Evolutionary conservation across 2,797 vertebrate genomes (phyloP).

Genomic region (Lutra lutra): DNA sequence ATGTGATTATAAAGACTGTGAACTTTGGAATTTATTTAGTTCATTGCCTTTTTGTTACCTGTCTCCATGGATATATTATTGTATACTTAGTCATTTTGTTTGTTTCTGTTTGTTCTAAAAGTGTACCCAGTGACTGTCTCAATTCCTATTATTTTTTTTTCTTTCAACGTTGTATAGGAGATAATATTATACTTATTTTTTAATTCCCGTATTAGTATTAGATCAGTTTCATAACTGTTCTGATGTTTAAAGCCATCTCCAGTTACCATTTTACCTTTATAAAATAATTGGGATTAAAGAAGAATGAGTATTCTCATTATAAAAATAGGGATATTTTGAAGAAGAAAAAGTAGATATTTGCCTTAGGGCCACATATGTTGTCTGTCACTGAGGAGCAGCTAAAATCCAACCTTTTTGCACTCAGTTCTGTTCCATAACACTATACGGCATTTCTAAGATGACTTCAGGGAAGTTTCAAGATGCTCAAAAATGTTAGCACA

Average conservation of each 20-base stretch:
- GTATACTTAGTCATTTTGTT: conserved; percentile 7
- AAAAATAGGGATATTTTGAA: conserved; percentile 38
- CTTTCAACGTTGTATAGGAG: not conserved
- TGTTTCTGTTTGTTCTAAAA: conserved; percentile 44
- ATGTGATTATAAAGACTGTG: not conserved
- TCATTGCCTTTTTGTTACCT: not conserved
- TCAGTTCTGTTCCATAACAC: not conserved
- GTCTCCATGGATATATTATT: not conserved
- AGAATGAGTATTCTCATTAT: not conserved
- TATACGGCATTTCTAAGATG: conserved; percentile 39
- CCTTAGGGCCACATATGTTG: not conserved
- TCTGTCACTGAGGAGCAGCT: conserved; percentile 33
- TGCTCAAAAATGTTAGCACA: not conserved
- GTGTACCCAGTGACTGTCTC: not conserved
- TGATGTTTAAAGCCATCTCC: conserved; percentile 38
- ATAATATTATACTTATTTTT: not conserved
- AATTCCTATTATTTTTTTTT: not conserved
- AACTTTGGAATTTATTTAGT: conserved; percentile 34
- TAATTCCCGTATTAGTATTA: not conserved
- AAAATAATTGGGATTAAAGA: conserved; percentile 12
- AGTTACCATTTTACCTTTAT: conserved; percentile 30
- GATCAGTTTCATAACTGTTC: conserved; percentile 5
- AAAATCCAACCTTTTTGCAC: conserved; percentile 47
- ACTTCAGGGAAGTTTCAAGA: conserved; percentile 42
- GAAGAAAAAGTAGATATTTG: conserved; percentile 21